These are phyloP conservation scores for Drosophila kanapiae DNA, from an alignment of 1,140 invertebrate species.

Conservation along the genomic window DNA sequence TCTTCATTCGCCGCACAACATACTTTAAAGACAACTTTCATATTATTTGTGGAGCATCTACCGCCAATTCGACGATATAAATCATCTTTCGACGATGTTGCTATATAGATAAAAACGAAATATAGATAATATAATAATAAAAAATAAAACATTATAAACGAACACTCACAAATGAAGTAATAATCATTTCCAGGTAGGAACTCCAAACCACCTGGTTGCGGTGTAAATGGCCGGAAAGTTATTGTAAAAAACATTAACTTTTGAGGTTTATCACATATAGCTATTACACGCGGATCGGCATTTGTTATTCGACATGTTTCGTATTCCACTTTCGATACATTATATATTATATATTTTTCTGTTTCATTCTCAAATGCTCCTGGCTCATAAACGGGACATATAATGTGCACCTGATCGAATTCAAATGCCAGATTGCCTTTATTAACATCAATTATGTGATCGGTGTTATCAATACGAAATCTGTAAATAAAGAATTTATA, in stretches of 20 bases:
- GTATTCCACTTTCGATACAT: conserved; percentile 98
- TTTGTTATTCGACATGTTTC: conserved; percentile 98
- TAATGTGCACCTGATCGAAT: conserved; percentile 98
- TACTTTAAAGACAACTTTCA: conserved; percentile 98
- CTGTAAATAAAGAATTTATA: conserved; percentile 86
- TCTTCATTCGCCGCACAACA: conserved; percentile 90
- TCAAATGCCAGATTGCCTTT: conserved; percentile 96
- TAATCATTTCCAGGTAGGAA: conserved; percentile 97
- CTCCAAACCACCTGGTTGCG: conserved; percentile 96
- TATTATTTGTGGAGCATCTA: conserved; percentile 95
- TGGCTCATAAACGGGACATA: conserved; percentile 96
- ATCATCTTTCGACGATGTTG: conserved; percentile 95
- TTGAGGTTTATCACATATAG: conserved; percentile 97
- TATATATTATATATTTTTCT: conserved; percentile 98
- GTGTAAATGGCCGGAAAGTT: conserved; percentile 97
- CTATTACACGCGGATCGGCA: conserved; percentile 96
- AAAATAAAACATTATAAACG: conserved; percentile 3
- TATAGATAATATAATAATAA: not conserved
- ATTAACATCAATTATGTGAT: conserved; percentile 98
- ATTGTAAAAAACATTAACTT: conserved; percentile 98
- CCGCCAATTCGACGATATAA: conserved; percentile 95
- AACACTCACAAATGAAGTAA: conserved; percentile 95
- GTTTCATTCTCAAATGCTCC: conserved; percentile 95
- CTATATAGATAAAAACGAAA: conserved; percentile 75
- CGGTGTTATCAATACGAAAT: conserved; percentile 98